phyloP scores from a whole-genome alignment of 1,140 invertebrate species.

The Drosophila willistoni region DNA sequence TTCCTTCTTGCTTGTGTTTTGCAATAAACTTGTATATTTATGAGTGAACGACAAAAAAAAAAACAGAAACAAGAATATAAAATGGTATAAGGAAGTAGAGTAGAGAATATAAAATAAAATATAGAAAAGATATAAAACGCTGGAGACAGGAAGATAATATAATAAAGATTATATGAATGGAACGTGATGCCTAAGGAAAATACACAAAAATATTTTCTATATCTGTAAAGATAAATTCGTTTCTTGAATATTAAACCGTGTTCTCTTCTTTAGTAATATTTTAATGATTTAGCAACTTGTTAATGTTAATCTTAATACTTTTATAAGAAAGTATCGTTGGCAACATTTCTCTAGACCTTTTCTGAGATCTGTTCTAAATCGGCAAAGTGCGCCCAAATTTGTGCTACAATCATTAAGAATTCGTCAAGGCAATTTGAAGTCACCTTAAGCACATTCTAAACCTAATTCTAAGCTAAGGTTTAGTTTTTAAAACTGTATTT shows the following conservation, averaged over 20 bases:
- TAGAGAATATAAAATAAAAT: slow-evolving; percentile 5
- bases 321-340: too few species aligned
- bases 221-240: background rate
- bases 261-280: too few species aligned
- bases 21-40: slow-evolving; percentile 76
- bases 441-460: too few species aligned
- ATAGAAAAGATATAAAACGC: background rate
- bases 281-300: too few species aligned
- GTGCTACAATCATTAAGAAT: too few species aligned
- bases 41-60: slow-evolving; percentile 25
- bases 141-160: slow-evolving; percentile 4
- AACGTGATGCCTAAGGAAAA: background rate
- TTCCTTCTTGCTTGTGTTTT: slow-evolving; percentile 42
- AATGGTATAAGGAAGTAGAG: slow-evolving; percentile 28
- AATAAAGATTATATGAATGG: slow-evolving; percentile 10
- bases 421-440: too few species aligned
- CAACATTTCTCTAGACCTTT: too few species aligned
- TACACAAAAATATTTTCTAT: background rate
- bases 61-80: slow-evolving; percentile 27
- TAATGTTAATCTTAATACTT: too few species aligned
- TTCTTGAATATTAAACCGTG: background rate
- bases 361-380: too few species aligned
- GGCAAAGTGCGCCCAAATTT: too few species aligned
- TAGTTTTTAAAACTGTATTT: background rate
- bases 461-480: too few species aligned